Evolutionary conservation across 2,888 invertebrate genomes (phyloP).

Genomic region (Carpatolechia fugitivella): DNA sequence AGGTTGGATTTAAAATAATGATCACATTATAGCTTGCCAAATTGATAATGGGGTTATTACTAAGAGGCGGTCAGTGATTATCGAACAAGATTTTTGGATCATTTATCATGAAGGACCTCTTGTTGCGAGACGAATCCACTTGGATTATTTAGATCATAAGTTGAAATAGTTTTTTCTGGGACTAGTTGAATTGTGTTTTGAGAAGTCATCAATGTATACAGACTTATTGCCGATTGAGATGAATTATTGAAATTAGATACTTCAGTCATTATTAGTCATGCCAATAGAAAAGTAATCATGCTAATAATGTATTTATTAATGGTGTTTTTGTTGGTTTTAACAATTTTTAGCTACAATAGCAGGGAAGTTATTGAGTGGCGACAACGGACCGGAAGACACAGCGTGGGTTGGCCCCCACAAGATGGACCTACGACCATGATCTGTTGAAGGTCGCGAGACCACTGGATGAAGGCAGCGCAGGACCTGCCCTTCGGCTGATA

Average conservation of each 20-base stretch:
- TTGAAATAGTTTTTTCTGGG: conserved; percentile 6
- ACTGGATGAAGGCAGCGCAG: too few species aligned
- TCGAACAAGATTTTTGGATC: conserved; percentile 57
- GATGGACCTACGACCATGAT: too few species aligned
- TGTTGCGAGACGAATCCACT: conserved; percentile 60
- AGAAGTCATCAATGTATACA: not conserved
- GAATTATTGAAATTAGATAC: not conserved
- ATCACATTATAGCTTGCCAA: conserved; percentile 68
- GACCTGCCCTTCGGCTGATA: too few species aligned
- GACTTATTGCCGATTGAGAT: not conserved
- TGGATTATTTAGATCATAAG: conserved; percentile 23
- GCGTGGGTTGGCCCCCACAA: too few species aligned
- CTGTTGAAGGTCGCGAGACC: too few species aligned
- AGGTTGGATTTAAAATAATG: conserved; percentile 44
- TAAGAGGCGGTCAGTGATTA: conserved; percentile 44
- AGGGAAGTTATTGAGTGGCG: too few species aligned
- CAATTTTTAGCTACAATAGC: too few species aligned
- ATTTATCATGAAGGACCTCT: conserved; percentile 63
- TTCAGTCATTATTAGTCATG: too few species aligned
- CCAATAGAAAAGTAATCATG: too few species aligned
- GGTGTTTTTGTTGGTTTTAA: too few species aligned
- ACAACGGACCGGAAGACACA: too few species aligned
- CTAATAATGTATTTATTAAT: too few species aligned
- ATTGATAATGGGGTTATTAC: conserved; percentile 72
- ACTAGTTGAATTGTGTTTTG: not conserved